These are phyloP conservation scores for Phaenicophaeus curvirostris DNA, from an alignment of 2,797 vertebrate species.

Conservation along the genomic window DNA sequence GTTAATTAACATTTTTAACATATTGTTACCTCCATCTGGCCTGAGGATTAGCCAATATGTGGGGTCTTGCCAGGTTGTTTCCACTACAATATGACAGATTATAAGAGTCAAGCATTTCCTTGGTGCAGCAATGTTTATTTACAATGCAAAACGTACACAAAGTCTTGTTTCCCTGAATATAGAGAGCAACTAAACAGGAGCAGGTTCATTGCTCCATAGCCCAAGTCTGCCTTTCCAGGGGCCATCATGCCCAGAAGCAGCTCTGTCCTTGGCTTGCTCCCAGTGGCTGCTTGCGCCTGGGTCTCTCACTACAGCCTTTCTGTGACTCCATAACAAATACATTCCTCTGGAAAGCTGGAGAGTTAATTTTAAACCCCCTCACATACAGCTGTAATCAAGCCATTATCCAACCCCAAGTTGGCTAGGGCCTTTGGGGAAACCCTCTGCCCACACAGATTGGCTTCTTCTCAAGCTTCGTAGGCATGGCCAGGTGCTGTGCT, in stretches of 20 bases:
- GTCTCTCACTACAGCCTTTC: conserved; percentile 30
- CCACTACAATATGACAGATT: neutral
- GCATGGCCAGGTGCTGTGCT: neutral
- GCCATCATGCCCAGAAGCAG: neutral
- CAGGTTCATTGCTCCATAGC: neutral
- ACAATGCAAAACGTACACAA: neutral
- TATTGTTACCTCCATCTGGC: conserved; percentile 19
- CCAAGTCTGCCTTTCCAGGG: neutral
- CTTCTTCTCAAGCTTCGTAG: conserved; percentile 17
- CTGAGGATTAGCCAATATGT: neutral
- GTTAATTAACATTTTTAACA: conserved; percentile 30
- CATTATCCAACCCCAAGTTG: fast-evolving
- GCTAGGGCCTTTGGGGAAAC: conserved; percentile 35
- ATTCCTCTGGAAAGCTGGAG: conserved; percentile 30
- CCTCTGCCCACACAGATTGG: conserved; percentile 25
- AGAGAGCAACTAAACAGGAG: conserved; percentile 34
- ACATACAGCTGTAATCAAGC: conserved; percentile 51
- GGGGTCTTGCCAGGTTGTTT: conserved; percentile 34
- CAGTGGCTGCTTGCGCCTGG: neutral
- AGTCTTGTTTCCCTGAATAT: conserved; percentile 36
- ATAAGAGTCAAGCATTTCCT: neutral
- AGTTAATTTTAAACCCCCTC: conserved; percentile 49
- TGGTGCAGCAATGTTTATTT: conserved; percentile 27
- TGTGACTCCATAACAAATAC: conserved; percentile 48
- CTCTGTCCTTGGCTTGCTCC: conserved; percentile 24